phyloP scores from a whole-genome alignment of 2,113 vertebrate species.

The Scolopax mira region DNA sequence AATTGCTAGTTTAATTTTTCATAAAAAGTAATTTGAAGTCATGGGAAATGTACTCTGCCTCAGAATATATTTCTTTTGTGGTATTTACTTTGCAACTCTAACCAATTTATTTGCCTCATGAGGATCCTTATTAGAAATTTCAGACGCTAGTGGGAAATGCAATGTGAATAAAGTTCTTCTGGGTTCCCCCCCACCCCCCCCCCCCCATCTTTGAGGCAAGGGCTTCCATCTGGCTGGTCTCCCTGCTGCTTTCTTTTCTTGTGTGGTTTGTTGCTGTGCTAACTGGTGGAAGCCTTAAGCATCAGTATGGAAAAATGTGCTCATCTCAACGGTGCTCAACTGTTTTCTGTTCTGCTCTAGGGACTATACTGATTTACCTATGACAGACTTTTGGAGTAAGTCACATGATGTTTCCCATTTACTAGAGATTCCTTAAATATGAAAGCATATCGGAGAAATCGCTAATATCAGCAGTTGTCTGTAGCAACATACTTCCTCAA shows the following conservation, averaged over 20 bases:
- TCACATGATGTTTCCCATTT: background rate
- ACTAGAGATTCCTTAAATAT: background rate
- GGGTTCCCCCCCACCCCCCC: rapidly evolving
- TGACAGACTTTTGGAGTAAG: conserved; percentile 81
- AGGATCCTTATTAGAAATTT: background rate
- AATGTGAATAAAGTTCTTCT: background rate
- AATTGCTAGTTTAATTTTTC: background rate
- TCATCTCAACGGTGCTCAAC: too few species aligned
- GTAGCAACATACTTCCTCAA: background rate
- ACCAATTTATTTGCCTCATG: background rate
- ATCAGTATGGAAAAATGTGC: conserved; percentile 73
- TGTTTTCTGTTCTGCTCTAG: conserved; percentile 78
- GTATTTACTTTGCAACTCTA: background rate
- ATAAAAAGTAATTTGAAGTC: background rate
- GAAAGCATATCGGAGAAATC: background rate
- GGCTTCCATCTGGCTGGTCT: conserved; percentile 80
- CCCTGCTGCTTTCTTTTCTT: conserved; percentile 77
- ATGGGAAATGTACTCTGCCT: background rate
- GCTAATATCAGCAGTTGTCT: background rate
- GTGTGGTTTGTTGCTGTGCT: conserved; percentile 78
- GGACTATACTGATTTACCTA: conserved; percentile 78
- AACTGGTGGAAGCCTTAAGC: conserved; percentile 69
- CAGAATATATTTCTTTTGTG: background rate
- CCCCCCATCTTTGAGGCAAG: conserved; percentile 3
- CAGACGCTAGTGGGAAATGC: background rate